Percentiles rank a stretch among this genome's conserved stretches.
Evolutionary conservation across 2,113 vertebrate genomes (phyloP).

Genomic region (Ia io): DNA sequence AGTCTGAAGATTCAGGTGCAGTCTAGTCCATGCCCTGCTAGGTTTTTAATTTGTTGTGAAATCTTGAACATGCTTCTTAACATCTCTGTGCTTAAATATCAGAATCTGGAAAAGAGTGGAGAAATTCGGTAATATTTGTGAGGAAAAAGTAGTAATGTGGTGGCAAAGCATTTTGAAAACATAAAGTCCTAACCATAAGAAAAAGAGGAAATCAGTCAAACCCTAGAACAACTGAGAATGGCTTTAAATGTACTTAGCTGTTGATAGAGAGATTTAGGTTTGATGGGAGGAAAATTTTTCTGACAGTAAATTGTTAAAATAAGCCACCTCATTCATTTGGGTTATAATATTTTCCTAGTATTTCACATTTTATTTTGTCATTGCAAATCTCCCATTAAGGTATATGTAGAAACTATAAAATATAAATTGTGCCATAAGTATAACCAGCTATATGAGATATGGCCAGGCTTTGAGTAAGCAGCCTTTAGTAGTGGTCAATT

Average conservation of each 20-base stretch:
- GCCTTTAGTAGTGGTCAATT: background rate
- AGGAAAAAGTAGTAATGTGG: slow-evolving; percentile 43
- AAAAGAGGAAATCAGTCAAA: slow-evolving; percentile 17
- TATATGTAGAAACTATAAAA: slow-evolving; percentile 34
- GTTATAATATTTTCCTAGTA: slow-evolving; percentile 54
- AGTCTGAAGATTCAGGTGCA: slow-evolving; percentile 39
- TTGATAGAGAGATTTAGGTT: slow-evolving; percentile 41
- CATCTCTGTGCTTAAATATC: slow-evolving; percentile 38
- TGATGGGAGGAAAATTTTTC: slow-evolving; percentile 50
- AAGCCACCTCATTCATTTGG: slow-evolving; percentile 35
- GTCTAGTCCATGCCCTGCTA: background rate
- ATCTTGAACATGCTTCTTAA: slow-evolving; percentile 37
- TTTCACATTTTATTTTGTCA: slow-evolving; percentile 56
- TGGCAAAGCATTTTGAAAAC: slow-evolving; percentile 52
- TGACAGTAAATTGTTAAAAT: slow-evolving; percentile 56
- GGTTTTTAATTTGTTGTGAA: slow-evolving; percentile 58
- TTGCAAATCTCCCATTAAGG: slow-evolving; percentile 28
- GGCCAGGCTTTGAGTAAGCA: background rate
- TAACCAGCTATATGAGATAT: background rate
- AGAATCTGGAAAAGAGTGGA: slow-evolving; percentile 27
- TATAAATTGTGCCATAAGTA: background rate
- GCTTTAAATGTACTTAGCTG: background rate
- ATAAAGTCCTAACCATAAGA: slow-evolving; percentile 38
- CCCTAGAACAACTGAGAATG: background rate
- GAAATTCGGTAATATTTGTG: slow-evolving; percentile 12